Conservation (phyloP, 2,113 vertebrate genomes). For the Sylvia atricapilla region DNA sequence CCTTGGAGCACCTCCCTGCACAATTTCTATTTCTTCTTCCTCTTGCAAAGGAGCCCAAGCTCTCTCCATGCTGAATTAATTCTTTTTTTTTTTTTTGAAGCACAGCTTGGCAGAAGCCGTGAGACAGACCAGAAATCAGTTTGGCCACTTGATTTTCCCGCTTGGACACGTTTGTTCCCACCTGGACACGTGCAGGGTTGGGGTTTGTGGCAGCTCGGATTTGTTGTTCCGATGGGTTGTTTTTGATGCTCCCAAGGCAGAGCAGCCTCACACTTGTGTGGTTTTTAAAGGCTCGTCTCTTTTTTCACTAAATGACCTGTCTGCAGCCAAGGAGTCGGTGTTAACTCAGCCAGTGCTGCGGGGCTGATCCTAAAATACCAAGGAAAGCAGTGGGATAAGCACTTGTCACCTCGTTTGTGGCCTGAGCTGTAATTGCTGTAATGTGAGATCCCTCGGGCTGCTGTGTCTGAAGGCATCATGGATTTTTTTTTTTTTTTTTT, state of each 20-base stretch:
- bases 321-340: neutral
- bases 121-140: neutral
- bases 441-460: neutral
- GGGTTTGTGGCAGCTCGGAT: neutral
- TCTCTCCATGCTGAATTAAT: neutral
- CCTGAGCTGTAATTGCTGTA: neutral
- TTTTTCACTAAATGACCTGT: neutral
- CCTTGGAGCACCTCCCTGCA: neutral
- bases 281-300: neutral
- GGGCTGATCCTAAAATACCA: neutral
- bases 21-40: neutral
- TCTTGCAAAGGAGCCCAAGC: neutral
- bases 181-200: accelerated
- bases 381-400: neutral
- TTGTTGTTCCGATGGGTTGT: neutral
- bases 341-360: neutral
- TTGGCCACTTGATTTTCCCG: neutral
- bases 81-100: neutral
- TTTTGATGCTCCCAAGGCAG: neutral
- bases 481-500: neutral
- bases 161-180: neutral
- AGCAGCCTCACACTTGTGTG: neutral
- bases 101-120: accelerated
- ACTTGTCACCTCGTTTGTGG: neutral
- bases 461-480: neutral